A percentile compares a stretch with the other conserved stretches of the same genome.
Conservation (phyloP, 2,888 invertebrate genomes). For the Epirrita christyi region DNA sequence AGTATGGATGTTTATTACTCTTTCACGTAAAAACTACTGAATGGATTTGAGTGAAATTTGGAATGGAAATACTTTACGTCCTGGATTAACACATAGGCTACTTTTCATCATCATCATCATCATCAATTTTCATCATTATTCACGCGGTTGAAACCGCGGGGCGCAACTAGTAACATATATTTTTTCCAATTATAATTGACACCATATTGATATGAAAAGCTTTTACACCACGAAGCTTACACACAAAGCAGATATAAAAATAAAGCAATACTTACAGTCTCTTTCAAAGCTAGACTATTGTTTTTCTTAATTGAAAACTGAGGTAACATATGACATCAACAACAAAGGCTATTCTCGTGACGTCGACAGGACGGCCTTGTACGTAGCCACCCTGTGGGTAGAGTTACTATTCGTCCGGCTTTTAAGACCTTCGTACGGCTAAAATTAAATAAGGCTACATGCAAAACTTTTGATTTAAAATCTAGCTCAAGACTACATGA, state of each 20-base stretch:
- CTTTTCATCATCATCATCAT: no score
- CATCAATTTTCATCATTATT: no score
- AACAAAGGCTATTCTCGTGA: conserved; percentile 39
- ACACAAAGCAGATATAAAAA: conserved; percentile 16
- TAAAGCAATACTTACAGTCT: conserved; percentile 21
- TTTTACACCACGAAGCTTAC: no score
- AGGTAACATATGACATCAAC: conserved; percentile 38
- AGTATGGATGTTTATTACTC: no score
- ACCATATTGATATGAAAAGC: no score
- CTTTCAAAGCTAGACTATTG: conserved; percentile 21
- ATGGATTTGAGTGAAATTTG: no score
- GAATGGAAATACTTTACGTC: no score
- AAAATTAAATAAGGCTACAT: neutral
- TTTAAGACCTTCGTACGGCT: neutral
- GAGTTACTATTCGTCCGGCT: conserved; percentile 1
- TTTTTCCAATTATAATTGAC: no score
- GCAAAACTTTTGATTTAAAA: neutral
- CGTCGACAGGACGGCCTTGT: conserved; percentile 18
- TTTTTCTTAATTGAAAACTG: conserved; percentile 41
- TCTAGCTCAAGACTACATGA: no score
- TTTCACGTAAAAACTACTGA: no score
- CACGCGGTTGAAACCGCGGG: no score
- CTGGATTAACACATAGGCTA: no score
- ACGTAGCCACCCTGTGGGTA: neutral
- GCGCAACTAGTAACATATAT: neutral